Conservation (phyloP, 1,140 invertebrate genomes). For the Panagrolaimus sp. region DNA sequence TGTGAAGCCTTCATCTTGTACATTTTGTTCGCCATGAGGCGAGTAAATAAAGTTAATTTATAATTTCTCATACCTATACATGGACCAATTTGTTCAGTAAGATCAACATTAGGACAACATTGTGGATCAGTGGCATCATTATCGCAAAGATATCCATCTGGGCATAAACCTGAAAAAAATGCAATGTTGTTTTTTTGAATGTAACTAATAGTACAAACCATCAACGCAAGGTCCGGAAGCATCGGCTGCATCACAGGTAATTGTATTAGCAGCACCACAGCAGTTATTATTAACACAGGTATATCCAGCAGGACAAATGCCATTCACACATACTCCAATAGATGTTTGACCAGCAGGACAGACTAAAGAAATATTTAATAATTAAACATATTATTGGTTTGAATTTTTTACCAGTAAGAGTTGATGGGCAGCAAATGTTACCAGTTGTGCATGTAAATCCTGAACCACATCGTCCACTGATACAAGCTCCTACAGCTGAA, state of each 20-base stretch:
- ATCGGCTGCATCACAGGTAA: constrained; percentile 35
- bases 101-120: constrained; percentile 42
- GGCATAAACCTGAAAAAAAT: too few species aligned
- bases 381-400: not conserved
- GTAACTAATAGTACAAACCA: too few species aligned
- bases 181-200: too few species aligned
- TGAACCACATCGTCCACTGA: constrained; percentile 49
- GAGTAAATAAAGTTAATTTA: too few species aligned
- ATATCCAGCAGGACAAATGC: constrained; percentile 49
- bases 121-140: constrained; percentile 39
- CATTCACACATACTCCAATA: constrained; percentile 51
- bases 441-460: constrained; percentile 56
- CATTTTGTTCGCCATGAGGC: too few species aligned
- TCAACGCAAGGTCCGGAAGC: constrained; percentile 45
- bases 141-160: constrained; percentile 40
- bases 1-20: too few species aligned
- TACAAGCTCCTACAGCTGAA: constrained; percentile 55
- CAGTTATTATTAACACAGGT: constrained; percentile 48
- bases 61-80: too few species aligned
- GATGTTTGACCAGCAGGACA: constrained; percentile 47
- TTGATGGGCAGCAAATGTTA: constrained; percentile 55
- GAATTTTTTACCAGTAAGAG: constrained; percentile 13
- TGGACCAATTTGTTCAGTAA: constrained; percentile 27
- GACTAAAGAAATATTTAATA: constrained; percentile 22
- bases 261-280: constrained; percentile 36